phyloP scores from a whole-genome alignment of 2,888 invertebrate species.

The Netelia virgata region DNA sequence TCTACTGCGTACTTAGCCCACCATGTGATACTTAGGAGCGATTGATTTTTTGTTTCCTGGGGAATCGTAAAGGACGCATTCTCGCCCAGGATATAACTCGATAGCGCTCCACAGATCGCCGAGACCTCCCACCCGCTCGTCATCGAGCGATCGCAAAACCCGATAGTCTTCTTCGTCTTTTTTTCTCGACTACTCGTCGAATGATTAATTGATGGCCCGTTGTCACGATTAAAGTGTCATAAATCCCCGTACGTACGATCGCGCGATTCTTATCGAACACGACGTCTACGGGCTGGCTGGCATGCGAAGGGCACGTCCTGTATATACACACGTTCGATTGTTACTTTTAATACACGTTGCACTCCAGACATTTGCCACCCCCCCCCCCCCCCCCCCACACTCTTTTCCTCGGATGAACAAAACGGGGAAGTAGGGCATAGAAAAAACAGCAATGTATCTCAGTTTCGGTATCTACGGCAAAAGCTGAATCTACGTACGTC shows the following conservation, averaged over 20 bases:
- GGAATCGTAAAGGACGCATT: too few species aligned
- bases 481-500: slow-evolving; percentile 67
- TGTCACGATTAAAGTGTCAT: slow-evolving; percentile 61
- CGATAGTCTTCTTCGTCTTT: slow-evolving; percentile 5
- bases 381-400: slow-evolving; percentile 42
- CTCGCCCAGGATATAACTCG: too few species aligned
- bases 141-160: neutral
- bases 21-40: slow-evolving; percentile 66
- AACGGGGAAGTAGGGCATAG: slow-evolving; percentile 18
- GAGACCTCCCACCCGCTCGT: slow-evolving; percentile 56
- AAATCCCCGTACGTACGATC: slow-evolving; percentile 51
- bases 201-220: slow-evolving; percentile 60
- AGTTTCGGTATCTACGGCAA: slow-evolving; percentile 81
- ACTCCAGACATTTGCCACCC: slow-evolving; percentile 68
- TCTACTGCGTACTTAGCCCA: slow-evolving; percentile 65
- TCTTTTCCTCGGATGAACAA: slow-evolving; percentile 74
- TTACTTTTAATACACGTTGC: slow-evolving; percentile 78
- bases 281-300: slow-evolving; percentile 9
- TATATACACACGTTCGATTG: slow-evolving; percentile 59
- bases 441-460: slow-evolving; percentile 78
- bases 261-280: slow-evolving; percentile 55
- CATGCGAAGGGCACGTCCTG: neutral
- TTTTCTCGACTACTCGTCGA: slow-evolving; percentile 6
- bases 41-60: slow-evolving; percentile 77
- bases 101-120: too few species aligned